These are phyloP conservation scores for Pholis gunnellus DNA, from an alignment of 2,113 vertebrate species.

Conservation along the genomic window DNA sequence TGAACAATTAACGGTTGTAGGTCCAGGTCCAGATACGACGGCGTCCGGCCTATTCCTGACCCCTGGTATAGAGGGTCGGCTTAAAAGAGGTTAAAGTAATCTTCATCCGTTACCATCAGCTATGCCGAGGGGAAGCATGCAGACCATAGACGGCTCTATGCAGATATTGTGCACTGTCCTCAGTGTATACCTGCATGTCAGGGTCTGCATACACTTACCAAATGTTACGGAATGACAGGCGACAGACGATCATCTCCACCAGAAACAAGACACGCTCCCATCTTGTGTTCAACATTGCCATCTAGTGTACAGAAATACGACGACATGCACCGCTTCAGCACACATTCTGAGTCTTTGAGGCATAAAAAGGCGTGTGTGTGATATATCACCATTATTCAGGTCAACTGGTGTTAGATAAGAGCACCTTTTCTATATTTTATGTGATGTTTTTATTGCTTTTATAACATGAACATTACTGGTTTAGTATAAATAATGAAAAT, in stretches of 20 bases:
- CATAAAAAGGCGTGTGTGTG: background rate
- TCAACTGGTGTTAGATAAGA: background rate
- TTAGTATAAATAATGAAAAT: slow-evolving; percentile 9
- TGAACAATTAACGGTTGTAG: too few species aligned
- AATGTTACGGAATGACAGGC: background rate
- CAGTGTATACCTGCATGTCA: background rate
- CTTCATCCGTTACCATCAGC: background rate
- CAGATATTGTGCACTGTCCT: background rate
- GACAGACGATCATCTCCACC: background rate
- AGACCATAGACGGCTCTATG: background rate
- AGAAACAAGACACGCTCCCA: background rate
- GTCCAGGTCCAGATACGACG: too few species aligned
- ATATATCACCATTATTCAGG: background rate
- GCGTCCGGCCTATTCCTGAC: too few species aligned
- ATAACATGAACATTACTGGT: background rate
- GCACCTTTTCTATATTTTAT: background rate
- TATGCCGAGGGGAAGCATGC: background rate
- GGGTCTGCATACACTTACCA: background rate
- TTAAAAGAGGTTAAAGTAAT: background rate
- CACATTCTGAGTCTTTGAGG: background rate
- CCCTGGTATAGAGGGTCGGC: too few species aligned
- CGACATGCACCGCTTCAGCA: background rate
- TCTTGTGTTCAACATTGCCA: slow-evolving; percentile 54
- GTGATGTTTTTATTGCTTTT: background rate
- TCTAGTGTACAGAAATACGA: slow-evolving; percentile 46